Percentiles rank a stretch among this genome's conserved stretches.
phyloP scores from a whole-genome alignment of 2,888 invertebrate genomes.

The Andrena bicolor region DNA sequence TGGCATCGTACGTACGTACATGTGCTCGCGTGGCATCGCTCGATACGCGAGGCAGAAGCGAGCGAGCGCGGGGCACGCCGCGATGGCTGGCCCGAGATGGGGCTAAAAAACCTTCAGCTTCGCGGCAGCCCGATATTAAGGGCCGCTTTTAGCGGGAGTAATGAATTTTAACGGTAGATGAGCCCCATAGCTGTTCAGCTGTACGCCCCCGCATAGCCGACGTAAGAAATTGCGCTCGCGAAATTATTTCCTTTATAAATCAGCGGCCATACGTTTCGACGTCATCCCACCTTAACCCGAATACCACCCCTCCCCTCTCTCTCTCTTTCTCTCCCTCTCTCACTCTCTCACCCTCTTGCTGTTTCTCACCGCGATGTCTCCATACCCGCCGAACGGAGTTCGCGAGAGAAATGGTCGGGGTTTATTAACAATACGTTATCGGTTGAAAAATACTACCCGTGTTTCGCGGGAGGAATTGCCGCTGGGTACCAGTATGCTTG shows the following conservation, averaged over 20 bases:
- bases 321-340: constrained; percentile 9
- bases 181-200: constrained; percentile 54
- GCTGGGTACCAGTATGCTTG: constrained; percentile 1
- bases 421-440: constrained; percentile 73
- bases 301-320: constrained; percentile 49
- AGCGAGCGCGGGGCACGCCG: not conserved
- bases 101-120: constrained; percentile 53
- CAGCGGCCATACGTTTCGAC: constrained; percentile 81
- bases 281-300: constrained; percentile 69
- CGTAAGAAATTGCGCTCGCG: constrained; percentile 79
- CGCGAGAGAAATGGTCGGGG: constrained; percentile 63
- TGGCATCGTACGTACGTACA: not conserved
- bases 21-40: constrained; percentile 26
- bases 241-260: constrained; percentile 84
- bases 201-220: constrained; percentile 58
- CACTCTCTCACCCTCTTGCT: not conserved
- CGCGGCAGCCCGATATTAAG: constrained; percentile 74
- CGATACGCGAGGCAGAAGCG: not conserved
- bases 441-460: constrained; percentile 59
- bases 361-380: constrained; percentile 45
- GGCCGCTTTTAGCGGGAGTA: constrained; percentile 75
- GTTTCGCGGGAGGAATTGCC: constrained; percentile 43
- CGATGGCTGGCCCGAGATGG: constrained; percentile 1
- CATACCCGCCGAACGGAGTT: constrained; percentile 42
- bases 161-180: constrained; percentile 77